A percentile compares a stretch with the other conserved stretches of the same genome.
Conservation (phyloP, 2,797 vertebrate species). For the Sardinella longiceps region DNA sequence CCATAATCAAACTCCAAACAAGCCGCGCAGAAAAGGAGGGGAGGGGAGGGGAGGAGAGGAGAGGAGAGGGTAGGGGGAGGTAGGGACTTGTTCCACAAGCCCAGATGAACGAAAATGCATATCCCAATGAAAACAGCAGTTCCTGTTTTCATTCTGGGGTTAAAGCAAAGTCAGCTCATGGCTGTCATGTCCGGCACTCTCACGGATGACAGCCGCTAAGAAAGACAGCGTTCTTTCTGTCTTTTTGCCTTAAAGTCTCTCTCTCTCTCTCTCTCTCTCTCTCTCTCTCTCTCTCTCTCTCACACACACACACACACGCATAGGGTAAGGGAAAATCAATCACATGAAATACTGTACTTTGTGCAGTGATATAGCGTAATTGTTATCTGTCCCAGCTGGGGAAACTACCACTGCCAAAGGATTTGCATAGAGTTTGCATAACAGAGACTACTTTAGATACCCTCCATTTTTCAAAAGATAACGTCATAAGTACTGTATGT, state of each 20-base stretch:
- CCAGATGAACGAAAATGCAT: constrained; percentile 17
- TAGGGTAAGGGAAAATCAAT: background rate
- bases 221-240: background rate
- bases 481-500: background rate
- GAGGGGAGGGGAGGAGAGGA: background rate
- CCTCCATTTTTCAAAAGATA: constrained; percentile 18
- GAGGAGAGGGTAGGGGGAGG: background rate
- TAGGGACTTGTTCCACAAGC: constrained; percentile 17
- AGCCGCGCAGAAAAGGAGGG: background rate
- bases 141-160: constrained; percentile 21
- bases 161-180: background rate
- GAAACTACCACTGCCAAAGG: background rate
- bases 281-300: background rate
- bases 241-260: background rate
- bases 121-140: constrained; percentile 22
- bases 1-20: constrained; percentile 45
- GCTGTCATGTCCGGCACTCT: constrained; percentile 6
- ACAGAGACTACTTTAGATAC: constrained; percentile 6
- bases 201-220: constrained; percentile 10
- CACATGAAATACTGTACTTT: background rate
- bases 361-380: background rate
- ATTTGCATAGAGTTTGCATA: constrained; percentile 1
- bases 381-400: background rate
- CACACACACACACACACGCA: background rate
- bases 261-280: background rate